These are phyloP conservation scores for Phenacoccus solenopsis DNA, from an alignment of 1,140 invertebrate genomes.

Conservation along the genomic window DNA sequence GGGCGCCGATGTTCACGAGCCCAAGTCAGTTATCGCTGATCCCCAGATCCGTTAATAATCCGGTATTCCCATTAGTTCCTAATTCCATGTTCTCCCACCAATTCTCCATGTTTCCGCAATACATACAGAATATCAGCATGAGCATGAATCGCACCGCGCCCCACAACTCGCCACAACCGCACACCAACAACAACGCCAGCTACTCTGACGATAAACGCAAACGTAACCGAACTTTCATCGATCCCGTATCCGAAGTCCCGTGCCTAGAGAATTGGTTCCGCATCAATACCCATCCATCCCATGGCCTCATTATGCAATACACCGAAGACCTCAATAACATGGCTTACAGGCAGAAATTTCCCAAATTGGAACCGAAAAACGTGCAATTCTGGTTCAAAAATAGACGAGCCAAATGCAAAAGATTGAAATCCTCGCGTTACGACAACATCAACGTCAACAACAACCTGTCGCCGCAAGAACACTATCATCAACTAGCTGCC, in stretches of 20 bases:
- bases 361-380: conserved; percentile 90
- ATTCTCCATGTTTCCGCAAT: conserved; percentile 85
- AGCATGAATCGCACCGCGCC: conserved; percentile 34
- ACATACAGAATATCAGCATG: conserved; percentile 49
- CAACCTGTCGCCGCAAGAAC: conserved; percentile 25
- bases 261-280: conserved; percentile 92
- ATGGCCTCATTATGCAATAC: conserved; percentile 91
- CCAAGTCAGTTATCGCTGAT: conserved; percentile 32
- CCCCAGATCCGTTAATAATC: conserved; percentile 36
- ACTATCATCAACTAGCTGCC: conserved; percentile 9
- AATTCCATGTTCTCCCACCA: conserved; percentile 71
- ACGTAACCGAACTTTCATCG: conserved; percentile 95
- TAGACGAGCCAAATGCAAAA: conserved; percentile 87
- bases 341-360: conserved; percentile 92
- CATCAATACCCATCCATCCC: conserved; percentile 94
- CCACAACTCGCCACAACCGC: conserved; percentile 35
- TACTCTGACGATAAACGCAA: conserved; percentile 66
- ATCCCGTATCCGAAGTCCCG: conserved; percentile 94
- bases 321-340: conserved; percentile 91
- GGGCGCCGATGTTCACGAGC: conserved; percentile 27
- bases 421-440: conserved; percentile 76
- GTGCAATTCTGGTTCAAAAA: conserved; percentile 98
- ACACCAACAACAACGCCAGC: conserved; percentile 31
- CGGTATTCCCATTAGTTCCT: conserved; percentile 57
- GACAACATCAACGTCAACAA: conserved; percentile 28